Base-by-base conservation (phyloP, 64 coral and sea anemone species). In the Dendronephthya gigantea region DNA sequence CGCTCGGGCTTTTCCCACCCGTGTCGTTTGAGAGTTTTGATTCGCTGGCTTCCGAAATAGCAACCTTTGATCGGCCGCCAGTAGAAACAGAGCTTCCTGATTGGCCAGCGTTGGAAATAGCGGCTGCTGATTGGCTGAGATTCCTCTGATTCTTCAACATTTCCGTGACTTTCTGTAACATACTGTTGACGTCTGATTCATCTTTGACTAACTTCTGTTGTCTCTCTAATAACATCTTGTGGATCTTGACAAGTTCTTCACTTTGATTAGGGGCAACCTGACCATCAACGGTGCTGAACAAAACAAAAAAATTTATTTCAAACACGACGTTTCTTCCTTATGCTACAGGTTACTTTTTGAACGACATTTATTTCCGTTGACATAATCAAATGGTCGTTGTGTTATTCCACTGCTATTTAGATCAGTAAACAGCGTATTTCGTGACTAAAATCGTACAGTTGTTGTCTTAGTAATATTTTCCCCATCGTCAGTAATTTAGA, bases 121-220 rank as follows among this genome's bases (percentile, higher is more conserved):
- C 41, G 41, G 4, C 25, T 62, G 7, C 27, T 33, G 32, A 36
- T 10, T 15, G 19, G 72, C 8, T 39, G 28, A 34, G 13, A 19
- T 79, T 79, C 37, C 31, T 79, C 36, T 79, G 25, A 33, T 79
- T 79, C 14, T 79, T 29, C 15, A 79, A 12, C 72, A 79, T 79
- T 39, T 79, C 72, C 15, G 25, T 79, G 15, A 79, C 72, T 35
- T 36, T 79, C 32, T 79, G 72, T 39, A 79, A 79, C 72, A 79
- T 35, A 39, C 4, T 79, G 31, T 79, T 79, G 2, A 79, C 72
- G 34, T 34, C 72, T 16, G 72, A 79, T 39, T 79, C 72, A 34
- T 79, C 72, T 79, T 79, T 79, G 32, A 29, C 72, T 15, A 79
- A 34, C 32, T 79, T 79, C 28, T 79, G 30, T 34, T 33, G 72